Percentiles rank a stretch among this genome's conserved stretches.
Conservation (phyloP, 2,797 vertebrate genomes). For the Arrhamphus sclerolepis region DNA sequence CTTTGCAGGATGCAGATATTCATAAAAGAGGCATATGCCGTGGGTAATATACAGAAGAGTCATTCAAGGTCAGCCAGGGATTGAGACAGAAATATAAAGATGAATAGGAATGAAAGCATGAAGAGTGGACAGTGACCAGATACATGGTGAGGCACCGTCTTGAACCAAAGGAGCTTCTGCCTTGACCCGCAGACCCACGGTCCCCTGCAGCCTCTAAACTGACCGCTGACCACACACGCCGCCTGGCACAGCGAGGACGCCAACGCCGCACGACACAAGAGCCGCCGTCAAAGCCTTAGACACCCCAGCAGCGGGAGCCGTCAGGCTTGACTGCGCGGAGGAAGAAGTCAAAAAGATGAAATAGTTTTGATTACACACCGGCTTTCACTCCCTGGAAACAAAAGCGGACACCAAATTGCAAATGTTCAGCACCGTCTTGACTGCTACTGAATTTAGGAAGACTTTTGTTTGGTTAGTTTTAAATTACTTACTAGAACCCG, state of each 20-base stretch:
- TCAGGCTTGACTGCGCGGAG: slow-evolving; percentile 39
- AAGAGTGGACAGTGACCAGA: slow-evolving; percentile 4
- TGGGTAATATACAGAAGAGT: slow-evolving; percentile 38
- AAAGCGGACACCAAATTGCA: slow-evolving; percentile 49
- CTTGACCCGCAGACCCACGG: slow-evolving; percentile 19
- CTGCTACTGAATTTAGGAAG: slow-evolving; percentile 58
- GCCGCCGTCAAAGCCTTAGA: slow-evolving; percentile 64
- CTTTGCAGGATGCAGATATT: slow-evolving; percentile 35
- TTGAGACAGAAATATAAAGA: slow-evolving; percentile 13
- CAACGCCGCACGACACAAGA: slow-evolving; percentile 65
- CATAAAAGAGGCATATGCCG: slow-evolving; percentile 39
- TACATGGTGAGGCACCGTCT: slow-evolving; percentile 31
- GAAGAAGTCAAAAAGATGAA: slow-evolving; percentile 13
- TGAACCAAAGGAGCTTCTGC: slow-evolving; percentile 32
- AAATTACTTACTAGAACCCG: slow-evolving; percentile 35
- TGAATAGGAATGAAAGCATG: slow-evolving; percentile 4
- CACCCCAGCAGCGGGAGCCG: slow-evolving; percentile 65
- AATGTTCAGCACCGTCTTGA: slow-evolving; percentile 61
- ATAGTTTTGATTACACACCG: slow-evolving; percentile 38
- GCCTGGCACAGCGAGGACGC: slow-evolving; percentile 59
- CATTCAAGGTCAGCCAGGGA: slow-evolving; percentile 56
- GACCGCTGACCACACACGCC: slow-evolving; percentile 72
- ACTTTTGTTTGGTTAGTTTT: slow-evolving; percentile 63
- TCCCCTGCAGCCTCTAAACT: slow-evolving; percentile 31
- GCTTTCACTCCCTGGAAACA: slow-evolving; percentile 32